Evolutionary conservation across 2,113 vertebrate species (phyloP).

Genomic region (Numida meleagris): DNA sequence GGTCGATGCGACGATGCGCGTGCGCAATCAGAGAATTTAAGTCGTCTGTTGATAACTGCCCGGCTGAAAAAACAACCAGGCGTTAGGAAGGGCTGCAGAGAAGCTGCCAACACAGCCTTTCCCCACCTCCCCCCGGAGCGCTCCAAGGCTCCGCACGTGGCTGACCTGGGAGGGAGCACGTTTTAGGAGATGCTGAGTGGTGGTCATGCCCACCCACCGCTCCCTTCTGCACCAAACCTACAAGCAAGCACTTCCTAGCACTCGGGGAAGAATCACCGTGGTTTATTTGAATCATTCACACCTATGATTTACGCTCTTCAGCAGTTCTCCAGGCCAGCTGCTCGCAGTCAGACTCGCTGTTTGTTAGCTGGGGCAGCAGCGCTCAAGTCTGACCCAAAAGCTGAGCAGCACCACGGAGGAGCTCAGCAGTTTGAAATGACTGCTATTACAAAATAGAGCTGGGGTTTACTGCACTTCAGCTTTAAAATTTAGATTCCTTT

Average conservation of each 20-base stretch:
- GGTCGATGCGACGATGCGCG: constrained; percentile 94
- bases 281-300: not conserved
- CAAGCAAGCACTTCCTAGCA: not conserved
- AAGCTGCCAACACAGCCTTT: rapidly evolving
- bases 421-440: not conserved
- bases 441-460: rapidly evolving
- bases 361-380: not conserved
- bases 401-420: not conserved
- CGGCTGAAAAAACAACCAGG: constrained; percentile 75
- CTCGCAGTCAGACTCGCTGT: not conserved
- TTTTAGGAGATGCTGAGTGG: not conserved
- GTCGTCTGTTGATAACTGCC: constrained; percentile 87
- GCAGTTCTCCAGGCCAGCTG: not conserved
- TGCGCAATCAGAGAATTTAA: constrained; percentile 94
- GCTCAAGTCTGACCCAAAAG: not conserved
- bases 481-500: not conserved
- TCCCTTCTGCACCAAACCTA: not conserved
- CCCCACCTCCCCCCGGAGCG: rapidly evolving
- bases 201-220: rapidly evolving
- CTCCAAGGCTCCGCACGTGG: rapidly evolving
- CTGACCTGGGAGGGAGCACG: rapidly evolving
- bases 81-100: not conserved
- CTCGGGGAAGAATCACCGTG: not conserved
- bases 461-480: not conserved
- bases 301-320: not conserved